Percentiles rank a stretch among this genome's conserved stretches.
phyloP scores from a whole-genome alignment of 2,888 invertebrate genomes.

The Galerucella nymphaeae region DNA sequence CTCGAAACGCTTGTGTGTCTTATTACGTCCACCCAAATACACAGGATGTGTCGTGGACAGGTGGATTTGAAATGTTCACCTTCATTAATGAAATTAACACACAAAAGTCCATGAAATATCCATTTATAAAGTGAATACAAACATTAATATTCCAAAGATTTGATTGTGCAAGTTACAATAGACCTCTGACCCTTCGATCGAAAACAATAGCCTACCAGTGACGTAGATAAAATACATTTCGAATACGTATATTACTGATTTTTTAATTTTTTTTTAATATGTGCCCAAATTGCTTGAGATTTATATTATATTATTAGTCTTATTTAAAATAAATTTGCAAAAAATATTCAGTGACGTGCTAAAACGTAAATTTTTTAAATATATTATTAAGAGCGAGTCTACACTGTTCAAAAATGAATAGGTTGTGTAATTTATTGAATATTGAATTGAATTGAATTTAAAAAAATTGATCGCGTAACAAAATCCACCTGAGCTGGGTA shows the following conservation, averaged over 20 bases:
- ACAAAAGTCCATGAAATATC: conserved; percentile 33
- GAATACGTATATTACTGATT: too few relatives aligned
- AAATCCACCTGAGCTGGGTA: neutral
- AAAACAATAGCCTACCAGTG: conserved; percentile 25
- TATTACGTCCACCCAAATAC: conserved; percentile 18
- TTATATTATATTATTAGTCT: too few relatives aligned
- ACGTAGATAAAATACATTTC: too few relatives aligned
- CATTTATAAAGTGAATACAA: conserved; percentile 33
- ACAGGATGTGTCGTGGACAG: conserved; percentile 39
- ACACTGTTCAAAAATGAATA: neutral
- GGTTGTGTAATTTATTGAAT: neutral
- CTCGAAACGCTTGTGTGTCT: conserved; percentile 1
- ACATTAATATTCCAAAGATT: conserved; percentile 39
- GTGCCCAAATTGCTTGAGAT: too few relatives aligned
- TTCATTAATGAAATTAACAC: conserved; percentile 37
- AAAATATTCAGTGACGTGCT: too few relatives aligned
- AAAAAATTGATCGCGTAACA: neutral
- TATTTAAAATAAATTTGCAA: too few relatives aligned
- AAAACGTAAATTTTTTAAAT: too few relatives aligned
- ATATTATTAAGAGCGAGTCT: neutral
- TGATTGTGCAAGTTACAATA: conserved; percentile 28
- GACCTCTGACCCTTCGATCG: conserved; percentile 33
- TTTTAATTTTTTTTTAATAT: too few relatives aligned
- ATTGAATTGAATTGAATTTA: too few relatives aligned
- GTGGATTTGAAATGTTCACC: conserved; percentile 30